These are phyloP conservation scores for Coregonus clupeaformis DNA, from an alignment of 2,113 vertebrate genomes.

Conservation along the genomic window DNA sequence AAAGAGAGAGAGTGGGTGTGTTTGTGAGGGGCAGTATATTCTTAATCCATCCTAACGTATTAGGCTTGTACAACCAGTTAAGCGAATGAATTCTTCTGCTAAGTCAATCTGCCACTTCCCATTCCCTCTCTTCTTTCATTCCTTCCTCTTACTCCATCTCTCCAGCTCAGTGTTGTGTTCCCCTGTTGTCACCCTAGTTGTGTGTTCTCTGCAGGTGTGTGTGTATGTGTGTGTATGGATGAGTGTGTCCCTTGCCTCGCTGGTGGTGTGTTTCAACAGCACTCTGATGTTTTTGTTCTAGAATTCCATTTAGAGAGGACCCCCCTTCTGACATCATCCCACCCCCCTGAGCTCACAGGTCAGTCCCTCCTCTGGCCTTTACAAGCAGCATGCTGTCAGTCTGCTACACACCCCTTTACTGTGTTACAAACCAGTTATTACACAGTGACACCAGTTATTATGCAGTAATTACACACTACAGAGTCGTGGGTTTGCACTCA, in stretches of 20 bases:
- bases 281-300: conserved; percentile 91
- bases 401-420: conserved; percentile 27
- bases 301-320: conserved; percentile 99
- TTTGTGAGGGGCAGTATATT: background rate
- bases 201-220: conserved; percentile 18
- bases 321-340: conserved; percentile 99
- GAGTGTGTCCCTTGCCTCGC: conserved; percentile 29
- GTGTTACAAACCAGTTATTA: background rate
- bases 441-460: background rate
- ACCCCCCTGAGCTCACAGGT: conserved; percentile 99
- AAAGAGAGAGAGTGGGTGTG: background rate
- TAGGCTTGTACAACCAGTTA: background rate
- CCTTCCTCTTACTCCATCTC: background rate
- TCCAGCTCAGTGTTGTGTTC: background rate
- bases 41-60: background rate
- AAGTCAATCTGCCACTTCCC: background rate
- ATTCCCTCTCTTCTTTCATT: background rate
- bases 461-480: background rate
- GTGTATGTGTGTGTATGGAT: conserved; percentile 27
- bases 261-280: conserved; percentile 62
- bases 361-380: conserved; percentile 84
- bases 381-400: conserved; percentile 71
- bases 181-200: background rate
- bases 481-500: background rate
- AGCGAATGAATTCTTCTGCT: background rate